These are phyloP conservation scores for Simalia tracyae DNA, from an alignment of 2,797 vertebrate genomes.

Conservation along the genomic window DNA sequence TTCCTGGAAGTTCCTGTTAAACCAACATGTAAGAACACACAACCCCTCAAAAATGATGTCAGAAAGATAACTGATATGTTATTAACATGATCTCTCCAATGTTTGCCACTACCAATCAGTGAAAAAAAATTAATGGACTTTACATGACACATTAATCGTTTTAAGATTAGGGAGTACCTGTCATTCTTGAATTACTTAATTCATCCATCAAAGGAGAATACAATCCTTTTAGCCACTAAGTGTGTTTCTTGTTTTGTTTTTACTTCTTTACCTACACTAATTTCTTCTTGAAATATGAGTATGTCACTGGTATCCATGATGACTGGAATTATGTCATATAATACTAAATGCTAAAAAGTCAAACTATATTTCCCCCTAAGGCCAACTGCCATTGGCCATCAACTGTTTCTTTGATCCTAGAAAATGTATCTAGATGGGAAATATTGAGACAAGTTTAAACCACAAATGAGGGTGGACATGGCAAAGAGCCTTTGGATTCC, in stretches of 20 bases:
- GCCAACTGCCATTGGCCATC: background rate
- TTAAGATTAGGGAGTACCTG: background rate
- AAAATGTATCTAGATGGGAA: background rate
- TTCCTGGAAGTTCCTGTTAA: background rate
- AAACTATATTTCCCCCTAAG: background rate
- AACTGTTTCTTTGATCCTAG: background rate
- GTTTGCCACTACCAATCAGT: background rate
- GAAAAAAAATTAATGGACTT: background rate
- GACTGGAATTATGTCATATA: background rate
- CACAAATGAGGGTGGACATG: background rate
- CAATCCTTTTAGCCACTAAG: background rate
- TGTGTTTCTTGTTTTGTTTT: background rate
- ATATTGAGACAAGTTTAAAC: background rate
- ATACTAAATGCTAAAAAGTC: background rate
- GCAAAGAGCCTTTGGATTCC: no score
- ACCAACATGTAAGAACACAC: background rate
- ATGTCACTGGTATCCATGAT: background rate
- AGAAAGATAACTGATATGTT: background rate
- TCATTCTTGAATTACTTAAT: background rate
- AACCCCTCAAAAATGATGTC: background rate
- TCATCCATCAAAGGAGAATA: background rate
- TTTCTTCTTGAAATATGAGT: background rate
- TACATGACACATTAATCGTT: background rate
- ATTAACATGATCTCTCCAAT: background rate
- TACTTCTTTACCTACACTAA: background rate